phyloP scores from a whole-genome alignment of 2,888 invertebrate genomes.

The Onthophagus sagittarius region DNA sequence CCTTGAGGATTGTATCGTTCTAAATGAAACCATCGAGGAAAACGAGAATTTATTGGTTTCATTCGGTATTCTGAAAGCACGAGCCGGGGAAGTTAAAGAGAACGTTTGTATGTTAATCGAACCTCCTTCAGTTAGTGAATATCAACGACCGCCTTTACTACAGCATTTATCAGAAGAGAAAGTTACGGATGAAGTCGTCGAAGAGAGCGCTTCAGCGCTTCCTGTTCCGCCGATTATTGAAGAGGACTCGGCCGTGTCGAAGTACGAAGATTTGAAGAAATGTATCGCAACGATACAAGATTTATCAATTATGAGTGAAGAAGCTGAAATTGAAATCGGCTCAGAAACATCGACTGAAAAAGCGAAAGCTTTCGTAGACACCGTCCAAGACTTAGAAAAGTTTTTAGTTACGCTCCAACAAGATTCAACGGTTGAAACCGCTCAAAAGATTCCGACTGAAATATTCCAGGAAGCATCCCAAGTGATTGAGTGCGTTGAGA shows the following conservation, averaged over 20 bases:
- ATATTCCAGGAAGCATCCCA: conserved; percentile 39
- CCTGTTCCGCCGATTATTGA: conserved; percentile 21
- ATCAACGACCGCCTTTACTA: conserved; percentile 26
- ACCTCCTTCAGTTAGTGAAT: conserved; percentile 26
- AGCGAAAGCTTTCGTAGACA: conserved; percentile 33
- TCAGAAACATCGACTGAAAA: conserved; percentile 20
- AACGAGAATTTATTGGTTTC: conserved; percentile 36
- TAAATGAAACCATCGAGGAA: conserved; percentile 36
- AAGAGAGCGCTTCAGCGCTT: conserved; percentile 15
- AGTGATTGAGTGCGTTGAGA: conserved; percentile 41
- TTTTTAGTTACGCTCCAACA: conserved; percentile 38
- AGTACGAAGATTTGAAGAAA: conserved; percentile 37
- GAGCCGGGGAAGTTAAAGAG: conserved; percentile 40
- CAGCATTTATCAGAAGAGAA: conserved; percentile 24
- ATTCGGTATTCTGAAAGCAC: conserved; percentile 37
- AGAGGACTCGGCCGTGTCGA: conserved; percentile 27
- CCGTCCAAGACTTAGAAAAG: conserved; percentile 39
- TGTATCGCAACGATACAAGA: conserved; percentile 40
- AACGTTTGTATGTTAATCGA: conserved; percentile 41
- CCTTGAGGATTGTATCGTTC: conserved; percentile 41
- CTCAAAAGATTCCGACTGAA: conserved; percentile 37
- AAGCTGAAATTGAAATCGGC: conserved; percentile 18
- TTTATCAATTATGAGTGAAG: conserved; percentile 36
- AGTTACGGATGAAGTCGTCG: conserved; percentile 21
- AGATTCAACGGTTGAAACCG: conserved; percentile 33